Percentiles rank a stretch among this genome's conserved stretches.
phyloP scores from a whole-genome alignment of 2,113 vertebrate genomes.

The Larimichthys crocea region DNA sequence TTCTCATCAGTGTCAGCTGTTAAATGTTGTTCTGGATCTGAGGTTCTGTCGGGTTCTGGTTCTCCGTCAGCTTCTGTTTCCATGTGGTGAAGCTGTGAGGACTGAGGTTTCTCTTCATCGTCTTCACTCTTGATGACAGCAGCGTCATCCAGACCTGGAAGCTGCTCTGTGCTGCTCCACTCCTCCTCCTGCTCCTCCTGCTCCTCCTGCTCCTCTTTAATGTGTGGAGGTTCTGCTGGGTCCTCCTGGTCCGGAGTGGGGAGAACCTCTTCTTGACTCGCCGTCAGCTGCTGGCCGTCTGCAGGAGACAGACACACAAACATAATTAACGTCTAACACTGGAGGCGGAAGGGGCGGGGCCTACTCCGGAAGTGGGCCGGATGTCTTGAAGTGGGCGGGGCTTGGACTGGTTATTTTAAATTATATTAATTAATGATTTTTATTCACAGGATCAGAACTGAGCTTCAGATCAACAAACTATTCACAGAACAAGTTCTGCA shows the following conservation, averaged over 20 bases:
- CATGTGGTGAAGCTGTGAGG: not conserved
- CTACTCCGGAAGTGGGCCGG: no score
- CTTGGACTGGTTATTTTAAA: no score
- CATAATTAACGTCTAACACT: no score
- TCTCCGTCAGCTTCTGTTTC: not conserved
- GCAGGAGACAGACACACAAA: not conserved
- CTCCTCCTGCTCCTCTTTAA: conserved; percentile 31
- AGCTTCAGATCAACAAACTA: no score
- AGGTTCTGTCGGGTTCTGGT: not conserved
- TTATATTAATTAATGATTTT: no score
- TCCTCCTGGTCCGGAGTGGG: not conserved
- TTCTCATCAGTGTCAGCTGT: not conserved
- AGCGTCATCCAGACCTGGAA: not conserved
- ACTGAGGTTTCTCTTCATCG: conserved; percentile 11
- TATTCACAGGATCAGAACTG: no score
- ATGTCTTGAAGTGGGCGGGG: no score
- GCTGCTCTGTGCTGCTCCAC: not conserved
- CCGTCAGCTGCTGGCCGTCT: not conserved
- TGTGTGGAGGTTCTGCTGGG: not conserved
- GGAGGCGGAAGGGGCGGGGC: no score
- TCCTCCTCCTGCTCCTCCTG: no score
- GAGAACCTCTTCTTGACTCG: not conserved
- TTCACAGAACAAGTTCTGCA: no score
- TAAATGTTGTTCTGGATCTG: not conserved
- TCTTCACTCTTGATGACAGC: conserved; percentile 9